Evolutionary conservation across 1,140 invertebrate genomes (phyloP), one percentile per base, ranked within the genome.

Genomic region (Luehdorfia chinensis): DNA sequence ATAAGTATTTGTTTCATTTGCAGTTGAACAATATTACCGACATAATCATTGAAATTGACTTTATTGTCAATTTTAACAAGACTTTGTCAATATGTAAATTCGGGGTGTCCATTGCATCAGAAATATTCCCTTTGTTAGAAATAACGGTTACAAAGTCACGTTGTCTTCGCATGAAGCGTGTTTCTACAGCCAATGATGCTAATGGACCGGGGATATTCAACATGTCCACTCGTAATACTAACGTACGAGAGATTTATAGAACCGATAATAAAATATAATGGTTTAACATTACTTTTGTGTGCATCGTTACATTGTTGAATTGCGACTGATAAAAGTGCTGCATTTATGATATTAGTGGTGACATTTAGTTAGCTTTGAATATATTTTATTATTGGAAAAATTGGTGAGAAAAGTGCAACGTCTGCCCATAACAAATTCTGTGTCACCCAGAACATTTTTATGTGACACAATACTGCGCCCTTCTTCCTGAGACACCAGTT

Each of bases 1-100:
- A n/a, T n/a, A n/a, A n/a, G n/a, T n/a, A n/a, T n/a, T n/a, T n/a
- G n/a, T n/a, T n/a, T n/a, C n/a, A n/a, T n/a, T n/a, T n/a, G n/a
- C n/a, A n/a, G n/a, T n/a, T n/a, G n/a, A n/a, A n/a, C n/a, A n/a
- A n/a, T n/a, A n/a, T n/a, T n/a, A n/a, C n/a, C n/a, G n/a, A n/a
- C n/a, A n/a, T n/a, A n/a, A n/a, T n/a, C n/a, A n/a, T n/a, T n/a
- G n/a, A n/a, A n/a, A n/a, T n/a, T n/a, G n/a, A n/a, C n/a, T n/a
- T n/a, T n/a, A n/a, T n/a, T n/a, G n/a, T n/a, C n/a, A 43, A 43
- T 43, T 43, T 43, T 43, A 43, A 43, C 39, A 43, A 23, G 36
- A 15, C 12, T 4, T n/a, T n/a, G 11, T 21, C 12, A 23, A 37
- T 14, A 43, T 43, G 14, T 28, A n/a, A 31, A 6, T 14, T 6